phyloP scores from a whole-genome alignment of 1,140 invertebrate genomes.

The Drosophila trapezifrons region DNA sequence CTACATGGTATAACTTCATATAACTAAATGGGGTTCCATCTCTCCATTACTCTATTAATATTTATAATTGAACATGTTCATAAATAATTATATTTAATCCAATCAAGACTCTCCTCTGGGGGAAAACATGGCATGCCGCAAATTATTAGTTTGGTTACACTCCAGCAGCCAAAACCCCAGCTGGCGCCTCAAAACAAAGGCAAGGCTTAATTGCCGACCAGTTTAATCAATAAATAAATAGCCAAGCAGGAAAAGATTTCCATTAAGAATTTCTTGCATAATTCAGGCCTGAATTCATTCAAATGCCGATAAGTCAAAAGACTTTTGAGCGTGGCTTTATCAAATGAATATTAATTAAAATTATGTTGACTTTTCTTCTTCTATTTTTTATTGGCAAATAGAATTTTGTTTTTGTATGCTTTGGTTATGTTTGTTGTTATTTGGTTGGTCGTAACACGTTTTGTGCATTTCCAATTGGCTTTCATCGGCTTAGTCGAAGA shows the following conservation, averaged over 20 bases:
- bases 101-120: conserved; percentile 17
- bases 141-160: conserved; percentile 48
- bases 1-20: not conserved
- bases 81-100: conserved; percentile 28
- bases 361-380: conserved; percentile 7
- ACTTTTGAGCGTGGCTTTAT: conserved; percentile 20
- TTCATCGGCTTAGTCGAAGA: conserved; percentile 48
- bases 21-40: conserved; percentile 5
- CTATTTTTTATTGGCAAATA: conserved; percentile 16
- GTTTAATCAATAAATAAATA: conserved; percentile 44
- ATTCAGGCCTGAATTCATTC: conserved; percentile 41
- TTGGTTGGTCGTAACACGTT: conserved; percentile 48
- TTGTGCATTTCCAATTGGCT: conserved; percentile 66
- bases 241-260: conserved; percentile 50
- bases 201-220: conserved; percentile 30
- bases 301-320: conserved; percentile 37
- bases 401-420: conserved; percentile 21
- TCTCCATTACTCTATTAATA: conserved; percentile 34
- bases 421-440: conserved; percentile 4
- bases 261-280: conserved; percentile 38
- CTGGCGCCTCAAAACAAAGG: conserved; percentile 30
- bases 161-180: conserved; percentile 53
- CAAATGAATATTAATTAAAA: conserved; percentile 39
- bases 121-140: conserved; percentile 46
- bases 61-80: conserved; percentile 45